phyloP scores from a whole-genome alignment of 2,797 vertebrate genomes.

The Scomberomorus guttatus region DNA sequence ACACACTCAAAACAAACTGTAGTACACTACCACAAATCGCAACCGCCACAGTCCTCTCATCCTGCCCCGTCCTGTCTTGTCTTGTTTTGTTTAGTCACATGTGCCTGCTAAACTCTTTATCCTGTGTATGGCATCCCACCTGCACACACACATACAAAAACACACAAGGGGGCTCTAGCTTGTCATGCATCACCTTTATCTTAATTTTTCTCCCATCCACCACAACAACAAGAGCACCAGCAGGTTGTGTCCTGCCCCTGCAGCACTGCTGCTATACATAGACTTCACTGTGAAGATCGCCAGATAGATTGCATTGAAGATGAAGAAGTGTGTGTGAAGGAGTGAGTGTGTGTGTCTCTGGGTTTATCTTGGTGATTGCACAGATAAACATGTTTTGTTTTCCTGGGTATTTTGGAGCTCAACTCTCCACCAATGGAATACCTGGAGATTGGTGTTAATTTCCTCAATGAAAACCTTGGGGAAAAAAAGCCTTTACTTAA shows the following conservation, averaged over 20 bases:
- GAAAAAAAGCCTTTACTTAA: too few species aligned
- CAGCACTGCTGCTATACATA: background rate
- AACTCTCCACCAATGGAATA: background rate
- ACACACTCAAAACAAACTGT: background rate
- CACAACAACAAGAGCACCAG: background rate
- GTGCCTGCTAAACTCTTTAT: background rate
- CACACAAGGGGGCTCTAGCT: background rate
- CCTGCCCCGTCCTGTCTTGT: background rate
- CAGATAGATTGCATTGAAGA: background rate
- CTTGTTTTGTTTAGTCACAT: slow-evolving; percentile 4
- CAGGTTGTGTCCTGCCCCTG: background rate
- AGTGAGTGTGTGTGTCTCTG: background rate
- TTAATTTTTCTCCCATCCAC: background rate
- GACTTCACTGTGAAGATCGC: background rate
- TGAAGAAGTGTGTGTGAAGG: background rate
- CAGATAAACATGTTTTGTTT: background rate
- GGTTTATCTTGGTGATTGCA: background rate
- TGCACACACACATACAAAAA: background rate
- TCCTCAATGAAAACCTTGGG: too few species aligned
- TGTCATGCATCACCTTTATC: slow-evolving; percentile 1
- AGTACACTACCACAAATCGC: background rate
- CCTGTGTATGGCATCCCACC: background rate
- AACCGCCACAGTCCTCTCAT: background rate
- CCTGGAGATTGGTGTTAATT: too few species aligned
- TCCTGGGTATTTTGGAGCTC: background rate